These are phyloP conservation scores for Mimas tiliae DNA, from an alignment of 2,888 invertebrate genomes.

Conservation along the genomic window DNA sequence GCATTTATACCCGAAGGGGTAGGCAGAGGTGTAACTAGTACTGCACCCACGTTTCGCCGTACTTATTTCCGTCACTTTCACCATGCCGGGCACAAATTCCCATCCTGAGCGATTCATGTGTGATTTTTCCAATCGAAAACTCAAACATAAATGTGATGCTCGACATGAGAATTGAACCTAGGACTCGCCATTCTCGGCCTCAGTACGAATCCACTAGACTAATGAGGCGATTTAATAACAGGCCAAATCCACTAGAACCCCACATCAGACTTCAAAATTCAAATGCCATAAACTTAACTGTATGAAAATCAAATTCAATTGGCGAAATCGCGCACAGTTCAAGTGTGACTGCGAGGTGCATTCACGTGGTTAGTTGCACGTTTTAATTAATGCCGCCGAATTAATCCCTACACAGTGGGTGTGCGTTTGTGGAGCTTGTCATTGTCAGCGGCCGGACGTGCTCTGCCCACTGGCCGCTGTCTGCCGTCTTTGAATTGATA, in stretches of 20 bases:
- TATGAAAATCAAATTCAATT: slow-evolving; percentile 20
- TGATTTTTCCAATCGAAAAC: too few species aligned
- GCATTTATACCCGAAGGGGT: too few species aligned
- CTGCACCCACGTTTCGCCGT: too few species aligned
- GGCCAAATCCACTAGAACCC: not conserved
- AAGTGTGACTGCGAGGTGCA: slow-evolving; percentile 34
- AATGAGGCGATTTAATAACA: too few species aligned
- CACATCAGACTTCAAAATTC: slow-evolving; percentile 2
- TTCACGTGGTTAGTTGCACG: slow-evolving; percentile 43
- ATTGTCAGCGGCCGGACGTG: slow-evolving; percentile 23
- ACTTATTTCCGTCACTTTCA: too few species aligned
- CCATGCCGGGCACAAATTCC: too few species aligned
- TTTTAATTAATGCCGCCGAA: slow-evolving; percentile 60
- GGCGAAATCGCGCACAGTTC: slow-evolving; percentile 13
- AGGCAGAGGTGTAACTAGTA: too few species aligned
- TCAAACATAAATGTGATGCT: too few species aligned
- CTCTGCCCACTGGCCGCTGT: slow-evolving; percentile 3
- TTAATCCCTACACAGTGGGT: slow-evolving; percentile 47
- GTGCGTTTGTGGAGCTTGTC: slow-evolving; percentile 56
- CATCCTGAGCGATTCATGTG: too few species aligned
- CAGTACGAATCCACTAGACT: too few species aligned
- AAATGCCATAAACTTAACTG: not conserved
- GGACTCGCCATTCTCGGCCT: too few species aligned
- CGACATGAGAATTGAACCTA: too few species aligned
- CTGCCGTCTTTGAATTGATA: slow-evolving; percentile 18